A percentile compares a stretch with the other conserved stretches of the same genome.
Evolutionary conservation across 2,113 vertebrate species (phyloP).

Genomic region (Anolis sagrei): DNA sequence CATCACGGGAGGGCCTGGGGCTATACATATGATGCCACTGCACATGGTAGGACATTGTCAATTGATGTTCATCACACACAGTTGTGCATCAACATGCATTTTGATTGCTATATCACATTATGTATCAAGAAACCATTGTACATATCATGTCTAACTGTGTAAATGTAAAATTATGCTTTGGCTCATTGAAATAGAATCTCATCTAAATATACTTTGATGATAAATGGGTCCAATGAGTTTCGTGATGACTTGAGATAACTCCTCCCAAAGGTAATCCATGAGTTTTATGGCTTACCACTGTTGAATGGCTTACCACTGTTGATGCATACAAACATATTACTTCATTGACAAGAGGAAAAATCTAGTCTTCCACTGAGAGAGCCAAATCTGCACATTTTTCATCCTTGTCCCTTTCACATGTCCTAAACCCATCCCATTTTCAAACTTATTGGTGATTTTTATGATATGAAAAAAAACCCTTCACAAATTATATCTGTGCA

Average conservation of each 20-base stretch:
- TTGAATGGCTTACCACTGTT: background rate
- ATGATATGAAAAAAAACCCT: background rate
- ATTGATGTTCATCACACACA: too few species aligned
- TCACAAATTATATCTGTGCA: background rate
- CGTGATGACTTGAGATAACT: background rate
- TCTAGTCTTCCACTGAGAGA: background rate
- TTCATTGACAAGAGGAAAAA: background rate
- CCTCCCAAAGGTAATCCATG: background rate
- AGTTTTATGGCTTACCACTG: background rate
- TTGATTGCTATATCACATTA: too few species aligned
- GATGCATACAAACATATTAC: background rate
- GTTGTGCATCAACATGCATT: too few species aligned
- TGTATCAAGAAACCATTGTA: too few species aligned
- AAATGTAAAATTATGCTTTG: too few species aligned
- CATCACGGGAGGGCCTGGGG: too few species aligned
- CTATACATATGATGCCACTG: too few species aligned
- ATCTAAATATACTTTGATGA: background rate
- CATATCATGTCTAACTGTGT: too few species aligned
- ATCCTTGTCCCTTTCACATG: background rate
- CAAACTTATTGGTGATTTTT: background rate
- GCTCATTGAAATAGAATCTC: too few species aligned
- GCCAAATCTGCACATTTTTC: background rate
- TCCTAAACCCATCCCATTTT: background rate
- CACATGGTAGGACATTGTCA: too few species aligned
- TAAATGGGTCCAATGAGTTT: background rate